Evolutionary conservation across 2,888 invertebrate genomes (phyloP).

Genomic region (Nephrotoma flavescens): DNA sequence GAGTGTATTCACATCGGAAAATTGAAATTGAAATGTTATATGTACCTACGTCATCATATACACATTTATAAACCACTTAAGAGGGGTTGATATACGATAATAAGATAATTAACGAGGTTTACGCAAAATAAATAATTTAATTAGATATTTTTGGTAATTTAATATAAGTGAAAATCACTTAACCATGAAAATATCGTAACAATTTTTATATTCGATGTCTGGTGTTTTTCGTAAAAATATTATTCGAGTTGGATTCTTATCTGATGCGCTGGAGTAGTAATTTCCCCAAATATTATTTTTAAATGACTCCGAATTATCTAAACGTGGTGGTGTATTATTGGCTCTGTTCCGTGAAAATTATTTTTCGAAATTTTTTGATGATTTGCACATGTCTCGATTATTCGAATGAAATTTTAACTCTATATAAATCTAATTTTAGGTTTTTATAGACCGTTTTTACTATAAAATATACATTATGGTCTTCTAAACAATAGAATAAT

Average conservation of each 20-base stretch:
- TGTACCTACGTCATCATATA: not conserved
- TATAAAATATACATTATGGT: not conserved
- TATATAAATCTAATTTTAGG: not conserved
- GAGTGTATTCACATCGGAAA: not conserved
- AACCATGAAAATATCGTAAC: not conserved
- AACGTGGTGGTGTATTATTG: not conserved
- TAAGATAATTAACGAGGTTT: not conserved
- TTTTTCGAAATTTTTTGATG: not conserved
- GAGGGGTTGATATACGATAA: not conserved
- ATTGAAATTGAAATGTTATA: not conserved
- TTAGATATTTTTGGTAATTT: not conserved
- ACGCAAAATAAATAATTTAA: not conserved
- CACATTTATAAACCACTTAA: not conserved
- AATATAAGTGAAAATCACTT: not conserved
- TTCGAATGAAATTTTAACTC: not conserved
- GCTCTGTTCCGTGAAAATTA: not conserved
- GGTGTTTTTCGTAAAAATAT: not conserved
- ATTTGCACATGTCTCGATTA: not conserved
- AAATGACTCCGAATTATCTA: not conserved
- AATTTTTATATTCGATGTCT: not conserved
- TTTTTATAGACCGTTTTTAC: not conserved
- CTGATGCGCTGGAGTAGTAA: not conserved
- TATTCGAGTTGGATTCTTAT: not conserved
- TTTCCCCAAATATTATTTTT: not conserved
- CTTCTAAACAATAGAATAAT: not conserved